Percentiles rank a stretch among this genome's conserved stretches.
These are phyloP conservation scores for Ia io DNA, from an alignment of 2,113 vertebrate species.

Conservation along the genomic window DNA sequence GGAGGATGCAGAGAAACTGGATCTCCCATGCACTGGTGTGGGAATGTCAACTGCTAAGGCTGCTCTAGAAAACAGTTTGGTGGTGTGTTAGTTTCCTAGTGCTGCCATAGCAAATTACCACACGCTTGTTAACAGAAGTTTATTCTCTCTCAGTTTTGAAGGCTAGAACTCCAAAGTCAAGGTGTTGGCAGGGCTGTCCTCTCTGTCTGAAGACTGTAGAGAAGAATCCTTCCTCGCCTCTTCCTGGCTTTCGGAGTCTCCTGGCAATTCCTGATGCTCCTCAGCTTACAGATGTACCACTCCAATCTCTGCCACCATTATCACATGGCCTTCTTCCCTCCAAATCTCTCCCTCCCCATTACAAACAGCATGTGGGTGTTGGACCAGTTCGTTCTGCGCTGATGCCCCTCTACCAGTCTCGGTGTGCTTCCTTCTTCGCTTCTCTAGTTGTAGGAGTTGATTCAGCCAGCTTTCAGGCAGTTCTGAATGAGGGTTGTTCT, in stretches of 20 bases:
- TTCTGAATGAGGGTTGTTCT: too few species aligned
- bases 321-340: background rate
- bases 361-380: too few species aligned
- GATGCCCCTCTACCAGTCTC: too few species aligned
- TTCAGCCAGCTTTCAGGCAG: too few species aligned
- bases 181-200: background rate
- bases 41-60: background rate
- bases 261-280: background rate
- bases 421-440: too few species aligned
- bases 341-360: background rate
- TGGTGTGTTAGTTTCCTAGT: background rate
- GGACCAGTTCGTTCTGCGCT: too few species aligned
- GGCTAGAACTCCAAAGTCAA: background rate
- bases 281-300: background rate
- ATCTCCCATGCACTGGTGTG: background rate
- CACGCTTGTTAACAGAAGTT: background rate
- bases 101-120: background rate
- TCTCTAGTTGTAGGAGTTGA: too few species aligned
- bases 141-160: background rate
- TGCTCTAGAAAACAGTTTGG: background rate
- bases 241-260: background rate
- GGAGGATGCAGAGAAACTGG: background rate
- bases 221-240: background rate
- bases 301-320: background rate
- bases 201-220: background rate